phyloP scores from a whole-genome alignment of 2,113 vertebrate species.

The Protobothrops flavoviridis region DNA sequence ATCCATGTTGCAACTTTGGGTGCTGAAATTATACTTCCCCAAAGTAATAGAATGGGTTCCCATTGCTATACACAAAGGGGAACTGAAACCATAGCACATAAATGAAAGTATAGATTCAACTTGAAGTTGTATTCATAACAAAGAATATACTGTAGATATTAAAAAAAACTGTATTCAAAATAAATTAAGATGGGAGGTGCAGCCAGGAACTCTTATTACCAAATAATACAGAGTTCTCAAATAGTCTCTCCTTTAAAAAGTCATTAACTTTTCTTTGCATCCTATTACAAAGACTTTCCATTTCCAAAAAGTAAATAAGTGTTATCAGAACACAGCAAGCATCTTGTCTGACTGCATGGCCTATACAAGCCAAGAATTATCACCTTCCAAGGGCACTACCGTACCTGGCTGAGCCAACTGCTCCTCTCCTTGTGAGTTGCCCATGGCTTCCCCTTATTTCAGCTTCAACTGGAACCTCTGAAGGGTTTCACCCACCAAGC shows the following conservation, averaged over 20 bases:
- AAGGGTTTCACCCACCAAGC: not conserved
- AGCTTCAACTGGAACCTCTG: not conserved
- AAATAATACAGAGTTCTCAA: not conserved
- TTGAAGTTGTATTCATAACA: not conserved
- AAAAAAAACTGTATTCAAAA: not conserved
- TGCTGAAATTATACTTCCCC: not conserved
- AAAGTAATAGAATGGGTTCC: not conserved
- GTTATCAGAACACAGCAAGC: not conserved
- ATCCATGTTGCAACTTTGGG: conserved; percentile 2
- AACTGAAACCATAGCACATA: not conserved
- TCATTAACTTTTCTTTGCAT: not conserved
- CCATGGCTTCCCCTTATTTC: not conserved
- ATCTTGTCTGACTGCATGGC: no score
- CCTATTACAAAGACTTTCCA: not conserved
- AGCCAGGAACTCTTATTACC: not conserved
- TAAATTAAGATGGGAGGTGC: not conserved
- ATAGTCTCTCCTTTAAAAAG: not conserved
- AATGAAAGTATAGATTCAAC: not conserved
- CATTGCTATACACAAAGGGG: not conserved
- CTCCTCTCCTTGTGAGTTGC: not conserved
- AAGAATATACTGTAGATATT: not conserved
- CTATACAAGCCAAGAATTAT: no score
- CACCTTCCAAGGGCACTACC: no score
- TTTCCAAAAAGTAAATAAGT: not conserved
- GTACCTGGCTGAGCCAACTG: not conserved